A percentile compares a stretch with the other conserved stretches of the same genome.
phyloP scores from a whole-genome alignment of 2,113 vertebrate species.

The Pedionomus torquatus region DNA sequence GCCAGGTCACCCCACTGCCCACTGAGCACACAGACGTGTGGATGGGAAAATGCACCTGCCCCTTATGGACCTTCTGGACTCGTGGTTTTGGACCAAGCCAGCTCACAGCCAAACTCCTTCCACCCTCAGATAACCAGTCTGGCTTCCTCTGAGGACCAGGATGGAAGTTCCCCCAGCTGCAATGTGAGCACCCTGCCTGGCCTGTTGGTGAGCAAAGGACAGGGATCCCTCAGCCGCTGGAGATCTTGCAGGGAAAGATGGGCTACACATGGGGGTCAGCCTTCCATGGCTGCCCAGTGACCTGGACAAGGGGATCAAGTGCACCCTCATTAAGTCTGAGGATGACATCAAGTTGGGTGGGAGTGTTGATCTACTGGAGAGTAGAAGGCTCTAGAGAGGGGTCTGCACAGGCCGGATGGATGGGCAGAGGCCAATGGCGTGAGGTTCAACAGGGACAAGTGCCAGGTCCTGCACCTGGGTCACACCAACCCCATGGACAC shows the following conservation, averaged over 20 bases:
- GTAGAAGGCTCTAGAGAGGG: background rate
- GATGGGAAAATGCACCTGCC: background rate
- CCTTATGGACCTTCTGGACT: background rate
- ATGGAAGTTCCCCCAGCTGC: background rate
- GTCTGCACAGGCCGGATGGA: background rate
- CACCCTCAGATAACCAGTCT: background rate
- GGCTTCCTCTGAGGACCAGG: background rate
- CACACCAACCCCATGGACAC: background rate
- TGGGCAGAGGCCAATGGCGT: background rate
- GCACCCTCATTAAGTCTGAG: background rate
- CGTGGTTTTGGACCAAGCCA: background rate
- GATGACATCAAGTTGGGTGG: background rate
- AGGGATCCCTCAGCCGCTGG: background rate
- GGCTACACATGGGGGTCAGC: background rate
- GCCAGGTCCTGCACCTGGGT: background rate
- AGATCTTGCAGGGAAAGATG: background rate
- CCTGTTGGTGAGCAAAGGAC: background rate
- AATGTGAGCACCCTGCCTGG: background rate
- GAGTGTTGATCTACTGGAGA: background rate
- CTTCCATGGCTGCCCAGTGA: background rate
- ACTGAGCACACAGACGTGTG: background rate
- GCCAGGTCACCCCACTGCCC: background rate
- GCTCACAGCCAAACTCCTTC: background rate
- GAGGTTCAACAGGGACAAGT: background rate
- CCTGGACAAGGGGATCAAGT: rapidly evolving